These are phyloP conservation scores for Sycophaga agraensis DNA, from an alignment of 1,140 invertebrate genomes.

Conservation along the genomic window DNA sequence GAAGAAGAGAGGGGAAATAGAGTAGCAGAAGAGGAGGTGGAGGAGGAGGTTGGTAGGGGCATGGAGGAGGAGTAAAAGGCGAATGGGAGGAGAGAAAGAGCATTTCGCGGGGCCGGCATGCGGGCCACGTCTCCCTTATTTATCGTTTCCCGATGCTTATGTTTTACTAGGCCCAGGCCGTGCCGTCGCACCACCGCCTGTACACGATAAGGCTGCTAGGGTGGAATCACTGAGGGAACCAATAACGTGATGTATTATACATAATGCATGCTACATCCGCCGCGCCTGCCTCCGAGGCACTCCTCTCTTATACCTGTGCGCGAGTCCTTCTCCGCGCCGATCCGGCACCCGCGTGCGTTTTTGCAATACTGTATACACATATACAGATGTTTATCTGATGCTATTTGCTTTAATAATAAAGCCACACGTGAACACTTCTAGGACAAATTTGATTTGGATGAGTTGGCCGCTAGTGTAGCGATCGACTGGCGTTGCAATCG, in stretches of 20 bases:
- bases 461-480: too few species aligned
- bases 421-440: not conserved
- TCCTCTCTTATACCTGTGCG: conserved; percentile 1
- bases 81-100: conserved; percentile 7
- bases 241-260: conserved; percentile 61
- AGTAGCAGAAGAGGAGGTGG: conserved; percentile 29
- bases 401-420: conserved; percentile 20
- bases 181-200: not conserved
- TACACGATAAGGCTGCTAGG: conserved; percentile 55
- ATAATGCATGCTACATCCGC: conserved; percentile 54
- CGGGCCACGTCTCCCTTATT: conserved; percentile 58
- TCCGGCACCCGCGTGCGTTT: not conserved
- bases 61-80: not conserved
- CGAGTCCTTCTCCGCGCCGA: not conserved
- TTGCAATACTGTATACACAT: too few species aligned
- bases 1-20: not conserved
- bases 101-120: conserved; percentile 41
- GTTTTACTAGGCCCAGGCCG: conserved; percentile 52
- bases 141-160: conserved; percentile 60
- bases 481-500: too few species aligned
- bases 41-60: conserved; percentile 27
- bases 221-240: conserved; percentile 58
- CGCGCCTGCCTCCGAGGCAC: not conserved
- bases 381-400: too few species aligned
- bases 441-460: conserved; percentile 24